phyloP scores from a whole-genome alignment of 2,888 invertebrate species.

The Parasteatoda lunata region DNA sequence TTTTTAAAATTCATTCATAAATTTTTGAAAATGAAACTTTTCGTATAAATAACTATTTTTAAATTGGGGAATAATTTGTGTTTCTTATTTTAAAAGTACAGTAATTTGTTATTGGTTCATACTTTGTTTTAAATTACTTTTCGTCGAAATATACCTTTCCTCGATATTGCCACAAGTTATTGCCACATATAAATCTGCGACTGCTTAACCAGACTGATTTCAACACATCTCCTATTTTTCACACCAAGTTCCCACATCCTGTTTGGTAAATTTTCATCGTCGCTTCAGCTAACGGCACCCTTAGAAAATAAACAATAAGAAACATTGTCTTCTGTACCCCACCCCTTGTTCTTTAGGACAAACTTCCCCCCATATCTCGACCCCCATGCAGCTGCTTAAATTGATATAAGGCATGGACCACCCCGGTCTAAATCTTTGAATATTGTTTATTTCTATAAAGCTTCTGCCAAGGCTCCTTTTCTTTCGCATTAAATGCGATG shows the following conservation, averaged over 20 bases:
- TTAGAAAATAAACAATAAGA: conserved; percentile 43
- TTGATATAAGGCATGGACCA: conserved; percentile 48
- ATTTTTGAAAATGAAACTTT: no score
- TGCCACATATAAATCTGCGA: neutral
- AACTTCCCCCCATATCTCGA: neutral
- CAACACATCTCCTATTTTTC: neutral
- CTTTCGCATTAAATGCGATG: neutral
- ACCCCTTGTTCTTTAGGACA: conserved; percentile 23
- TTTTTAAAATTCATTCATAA: no score
- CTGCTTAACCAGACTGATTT: neutral
- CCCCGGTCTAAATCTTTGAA: neutral
- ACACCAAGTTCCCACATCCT: conserved; percentile 29
- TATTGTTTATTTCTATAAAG: conserved; percentile 44
- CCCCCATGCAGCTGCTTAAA: conserved; percentile 51
- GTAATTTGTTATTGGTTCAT: no score
- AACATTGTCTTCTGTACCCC: conserved; percentile 22
- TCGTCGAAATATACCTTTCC: no score
- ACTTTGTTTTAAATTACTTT: no score
- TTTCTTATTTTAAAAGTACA: no score
- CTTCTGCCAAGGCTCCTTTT: neutral
- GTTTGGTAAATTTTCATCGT: conserved; percentile 32
- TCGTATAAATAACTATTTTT: no score
- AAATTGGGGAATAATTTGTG: no score
- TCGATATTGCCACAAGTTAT: no score
- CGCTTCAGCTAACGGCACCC: conserved; percentile 10